Conservation (phyloP, 1,140 invertebrate genomes). For the Drosophila simulans region DNA sequence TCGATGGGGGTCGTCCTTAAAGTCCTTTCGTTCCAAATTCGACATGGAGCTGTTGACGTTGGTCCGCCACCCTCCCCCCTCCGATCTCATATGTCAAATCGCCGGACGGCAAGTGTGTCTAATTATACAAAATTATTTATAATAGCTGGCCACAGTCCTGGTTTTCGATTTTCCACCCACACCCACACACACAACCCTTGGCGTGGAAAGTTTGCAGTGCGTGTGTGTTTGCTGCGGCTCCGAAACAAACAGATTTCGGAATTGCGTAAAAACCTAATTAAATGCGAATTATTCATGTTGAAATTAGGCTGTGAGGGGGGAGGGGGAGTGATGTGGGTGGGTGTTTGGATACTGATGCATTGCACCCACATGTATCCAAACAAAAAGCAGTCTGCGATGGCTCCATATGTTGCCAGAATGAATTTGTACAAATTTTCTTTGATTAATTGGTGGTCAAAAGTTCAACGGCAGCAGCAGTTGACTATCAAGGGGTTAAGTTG, state of each 20-base stretch:
- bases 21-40: slow-evolving; percentile 25
- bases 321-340: slow-evolving; percentile 4
- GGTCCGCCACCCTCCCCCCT: background rate
- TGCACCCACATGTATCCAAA: slow-evolving; percentile 39
- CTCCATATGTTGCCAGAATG: slow-evolving; percentile 77
- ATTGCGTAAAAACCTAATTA: slow-evolving; percentile 81
- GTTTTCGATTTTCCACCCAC: background rate
- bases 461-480: slow-evolving; percentile 64
- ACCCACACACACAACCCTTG: too few relatives aligned
- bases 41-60: slow-evolving; percentile 33
- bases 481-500: slow-evolving; percentile 12
- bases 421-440: slow-evolving; percentile 79
- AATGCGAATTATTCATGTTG: slow-evolving; percentile 79
- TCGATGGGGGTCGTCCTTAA: slow-evolving; percentile 29
- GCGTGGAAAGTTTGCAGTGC: background rate
- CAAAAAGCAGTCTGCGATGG: slow-evolving; percentile 69
- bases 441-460: slow-evolving; percentile 83
- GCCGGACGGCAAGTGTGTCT: slow-evolving; percentile 74
- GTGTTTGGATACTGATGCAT: slow-evolving; percentile 32
- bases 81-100: slow-evolving; percentile 66
- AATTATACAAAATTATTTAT: slow-evolving; percentile 83
- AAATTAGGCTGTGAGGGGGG: slow-evolving; percentile 37
- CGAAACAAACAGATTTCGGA: slow-evolving; percentile 57
- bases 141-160: slow-evolving; percentile 59
- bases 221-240: slow-evolving; percentile 26